Conservation (phyloP, 1,140 invertebrate species). For the Lepeophtheirus salmonis region DNA sequence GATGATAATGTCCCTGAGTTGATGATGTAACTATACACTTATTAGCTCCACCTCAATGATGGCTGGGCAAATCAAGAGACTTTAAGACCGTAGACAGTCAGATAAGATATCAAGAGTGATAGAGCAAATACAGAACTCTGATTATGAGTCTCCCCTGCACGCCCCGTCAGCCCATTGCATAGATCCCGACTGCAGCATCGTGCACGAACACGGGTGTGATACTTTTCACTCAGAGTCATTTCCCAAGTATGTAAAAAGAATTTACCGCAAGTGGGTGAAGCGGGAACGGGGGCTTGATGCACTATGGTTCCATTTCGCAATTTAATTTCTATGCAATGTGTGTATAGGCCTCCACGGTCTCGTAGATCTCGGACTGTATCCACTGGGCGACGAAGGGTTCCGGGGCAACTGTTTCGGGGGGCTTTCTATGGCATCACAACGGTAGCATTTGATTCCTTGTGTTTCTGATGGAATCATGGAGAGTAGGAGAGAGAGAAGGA, state of each 20-base stretch:
- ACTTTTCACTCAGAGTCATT: not conserved
- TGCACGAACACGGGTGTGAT: not conserved
- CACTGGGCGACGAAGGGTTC: not conserved
- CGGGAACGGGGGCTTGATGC: constrained; percentile 1
- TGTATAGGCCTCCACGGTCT: constrained; percentile 10
- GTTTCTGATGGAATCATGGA: not conserved
- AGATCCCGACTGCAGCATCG: not conserved
- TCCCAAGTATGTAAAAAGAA: not conserved
- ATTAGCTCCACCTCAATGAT: no score
- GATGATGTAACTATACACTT: no score
- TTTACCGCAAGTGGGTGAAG: not conserved
- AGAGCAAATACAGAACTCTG: not conserved
- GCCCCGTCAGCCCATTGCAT: constrained; percentile 1
- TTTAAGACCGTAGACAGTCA: no score
- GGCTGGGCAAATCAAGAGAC: no score
- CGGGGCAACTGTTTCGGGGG: not conserved
- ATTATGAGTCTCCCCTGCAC: not conserved
- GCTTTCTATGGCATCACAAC: not conserved
- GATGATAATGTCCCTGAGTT: no score
- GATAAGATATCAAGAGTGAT: not conserved
- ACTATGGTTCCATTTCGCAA: constrained; percentile 11
- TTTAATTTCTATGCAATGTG: constrained; percentile 4
- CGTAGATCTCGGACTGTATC: constrained; percentile 12
- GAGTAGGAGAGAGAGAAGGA: not conserved
- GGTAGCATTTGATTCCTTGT: not conserved